Conservation (phyloP, 1,140 invertebrate genomes). For the Anoplophora glabripennis region DNA sequence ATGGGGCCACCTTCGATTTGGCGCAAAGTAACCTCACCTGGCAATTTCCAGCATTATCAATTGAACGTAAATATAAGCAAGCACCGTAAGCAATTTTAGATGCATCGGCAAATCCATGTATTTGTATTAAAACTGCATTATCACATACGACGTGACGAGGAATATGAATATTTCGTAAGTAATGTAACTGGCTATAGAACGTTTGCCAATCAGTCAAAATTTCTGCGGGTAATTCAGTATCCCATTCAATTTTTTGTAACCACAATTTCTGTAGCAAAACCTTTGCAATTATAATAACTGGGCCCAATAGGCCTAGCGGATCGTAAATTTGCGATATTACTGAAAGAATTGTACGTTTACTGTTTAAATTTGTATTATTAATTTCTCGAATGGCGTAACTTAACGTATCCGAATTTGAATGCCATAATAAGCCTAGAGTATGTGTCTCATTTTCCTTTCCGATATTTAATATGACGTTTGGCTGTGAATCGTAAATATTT, state of each 20-base stretch:
- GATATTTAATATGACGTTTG: background rate
- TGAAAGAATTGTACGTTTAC: background rate
- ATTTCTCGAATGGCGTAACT: too few species aligned
- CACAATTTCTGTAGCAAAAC: slow-evolving; percentile 2
- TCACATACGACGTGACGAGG: slow-evolving; percentile 1
- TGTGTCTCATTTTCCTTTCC: background rate
- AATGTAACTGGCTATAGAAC: slow-evolving; percentile 1
- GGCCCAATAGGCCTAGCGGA: background rate
- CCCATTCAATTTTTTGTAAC: background rate
- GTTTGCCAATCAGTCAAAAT: background rate
- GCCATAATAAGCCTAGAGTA: too few species aligned
- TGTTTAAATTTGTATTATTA: background rate
- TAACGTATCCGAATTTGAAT: too few species aligned
- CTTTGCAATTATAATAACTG: background rate
- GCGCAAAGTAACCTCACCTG: slow-evolving; percentile 27
- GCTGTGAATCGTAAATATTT: slow-evolving; percentile 1
- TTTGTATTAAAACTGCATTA: slow-evolving; percentile 6
- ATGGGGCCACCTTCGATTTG: slow-evolving; percentile 45
- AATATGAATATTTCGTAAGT: slow-evolving; percentile 1
- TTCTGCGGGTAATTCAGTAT: background rate
- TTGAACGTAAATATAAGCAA: slow-evolving; percentile 19
- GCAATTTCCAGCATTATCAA: background rate
- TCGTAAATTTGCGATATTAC: background rate
- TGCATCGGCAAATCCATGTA: slow-evolving; percentile 22
- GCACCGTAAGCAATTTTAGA: slow-evolving; percentile 16